Evolutionary conservation across 2,888 invertebrate genomes (phyloP).

Genomic region (Formica aserva): DNA sequence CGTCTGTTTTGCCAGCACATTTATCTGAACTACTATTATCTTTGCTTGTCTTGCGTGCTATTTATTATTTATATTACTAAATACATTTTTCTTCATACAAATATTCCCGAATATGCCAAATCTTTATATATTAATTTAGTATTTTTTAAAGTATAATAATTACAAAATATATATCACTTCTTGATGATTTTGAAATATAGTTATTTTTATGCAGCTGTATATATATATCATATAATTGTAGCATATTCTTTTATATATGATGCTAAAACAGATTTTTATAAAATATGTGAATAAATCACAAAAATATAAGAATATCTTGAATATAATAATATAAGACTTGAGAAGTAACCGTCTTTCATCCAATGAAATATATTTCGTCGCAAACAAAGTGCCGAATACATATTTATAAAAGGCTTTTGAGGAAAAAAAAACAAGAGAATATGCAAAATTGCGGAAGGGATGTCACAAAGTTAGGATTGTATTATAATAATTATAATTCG

Average conservation of each 20-base stretch:
- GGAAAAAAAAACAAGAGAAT: constrained; percentile 3
- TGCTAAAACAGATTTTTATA: not conserved
- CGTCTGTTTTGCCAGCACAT: constrained; percentile 7
- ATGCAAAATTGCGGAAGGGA: constrained; percentile 24
- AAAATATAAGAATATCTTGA: not conserved
- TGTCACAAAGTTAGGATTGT: constrained; percentile 58
- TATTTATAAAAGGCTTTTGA: not conserved
- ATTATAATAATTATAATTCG: constrained; percentile 60
- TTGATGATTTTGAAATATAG: not conserved
- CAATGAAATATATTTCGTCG: constrained; percentile 2
- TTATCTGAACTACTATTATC: constrained; percentile 26
- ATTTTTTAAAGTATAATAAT: not conserved
- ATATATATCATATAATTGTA: not conserved
- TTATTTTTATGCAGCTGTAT: not conserved
- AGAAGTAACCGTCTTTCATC: not conserved
- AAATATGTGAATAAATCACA: not conserved
- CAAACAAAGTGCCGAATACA: not conserved
- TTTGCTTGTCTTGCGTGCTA: not conserved
- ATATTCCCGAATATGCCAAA: not conserved
- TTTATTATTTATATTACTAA: constrained; percentile 8
- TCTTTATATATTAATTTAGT: not conserved
- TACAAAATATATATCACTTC: not conserved
- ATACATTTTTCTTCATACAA: not conserved
- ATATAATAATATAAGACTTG: not conserved
- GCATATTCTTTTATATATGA: not conserved